Conservation (phyloP, 2,797 vertebrate species). For the Coluber constrictor region DNA sequence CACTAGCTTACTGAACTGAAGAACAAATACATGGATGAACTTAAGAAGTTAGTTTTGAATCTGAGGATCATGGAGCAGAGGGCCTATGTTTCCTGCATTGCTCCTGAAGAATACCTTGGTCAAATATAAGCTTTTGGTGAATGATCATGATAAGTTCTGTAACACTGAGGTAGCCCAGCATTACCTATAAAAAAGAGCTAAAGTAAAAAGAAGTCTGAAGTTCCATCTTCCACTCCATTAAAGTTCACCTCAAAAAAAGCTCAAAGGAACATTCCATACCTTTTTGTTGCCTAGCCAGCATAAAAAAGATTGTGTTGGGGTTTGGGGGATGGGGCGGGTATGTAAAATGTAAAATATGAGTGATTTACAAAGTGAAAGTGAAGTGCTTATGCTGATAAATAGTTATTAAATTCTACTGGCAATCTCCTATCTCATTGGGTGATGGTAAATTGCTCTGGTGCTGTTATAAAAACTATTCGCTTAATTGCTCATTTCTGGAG, state of each 20-base stretch:
- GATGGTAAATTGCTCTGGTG: not conserved
- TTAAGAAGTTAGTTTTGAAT: not conserved
- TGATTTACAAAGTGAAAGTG: not conserved
- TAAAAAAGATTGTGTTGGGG: not conserved
- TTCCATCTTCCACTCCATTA: not conserved
- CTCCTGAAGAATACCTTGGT: not conserved
- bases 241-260: not conserved
- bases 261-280: not conserved
- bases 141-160: not conserved
- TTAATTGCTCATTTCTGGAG: not conserved
- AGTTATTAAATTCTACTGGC: not conserved
- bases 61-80: not conserved
- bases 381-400: not conserved
- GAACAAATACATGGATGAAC: not conserved
- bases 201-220: not conserved
- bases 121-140: not conserved
- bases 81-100: not conserved
- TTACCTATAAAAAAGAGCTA: not conserved
- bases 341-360: not conserved
- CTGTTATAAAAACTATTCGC: not conserved
- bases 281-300: not conserved
- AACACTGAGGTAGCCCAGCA: not conserved
- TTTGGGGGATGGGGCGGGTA: rapidly evolving
- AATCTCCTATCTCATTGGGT: not conserved
- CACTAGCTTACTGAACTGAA: not conserved